Base-by-base conservation (phyloP, 1,140 invertebrate species). In the Paraescarpia echinospica region DNA sequence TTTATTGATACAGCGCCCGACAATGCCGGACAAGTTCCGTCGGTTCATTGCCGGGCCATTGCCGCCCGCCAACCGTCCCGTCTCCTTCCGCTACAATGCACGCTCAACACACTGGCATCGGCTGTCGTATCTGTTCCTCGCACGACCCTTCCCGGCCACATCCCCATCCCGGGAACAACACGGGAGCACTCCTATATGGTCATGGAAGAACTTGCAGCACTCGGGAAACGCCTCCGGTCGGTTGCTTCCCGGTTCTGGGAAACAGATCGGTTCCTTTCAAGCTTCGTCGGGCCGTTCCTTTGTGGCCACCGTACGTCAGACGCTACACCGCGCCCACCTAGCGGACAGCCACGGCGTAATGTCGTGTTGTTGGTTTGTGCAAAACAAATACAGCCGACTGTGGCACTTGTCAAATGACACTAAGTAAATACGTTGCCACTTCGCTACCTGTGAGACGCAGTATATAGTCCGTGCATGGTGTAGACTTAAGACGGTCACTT, bases 21-120 rank as follows among this genome's bases (percentile, higher is more conserved):
- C 59, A 77, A 77, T 22, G 59, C 59, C 59, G 59, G 59, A 77
- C 59, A 77, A 77, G 59, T 77, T 77, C 59, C 59, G 59, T 27
- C 59, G 59, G 59, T 77, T 77, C 59, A 77, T 77, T 77, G 59
- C 59, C 59, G 59, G 59, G 59, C 59, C 59, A 77, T 77, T 77
- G 59, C 59, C 59, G 27, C 59, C 59, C 59, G 59, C 59, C 59
- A 27, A 31, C 59, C 9, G 59, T 27, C 59, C 12, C 4, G 4
- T 4, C 41, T 41, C 41, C 41, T 77, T 77, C 59, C 59, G 59
- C 59, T 77, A 77, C 59, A 27, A 12, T 77, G 59, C 9, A 27
- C 59, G 14, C 4, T 2, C 59, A 4, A 22, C 59, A 31, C 59
- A 12, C 59, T 2, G 59, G 14, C 59, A 77, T 2, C 59, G 59